These are phyloP conservation scores for Neoniphon sammara DNA, from an alignment of 2,797 vertebrate genomes.

Conservation along the genomic window DNA sequence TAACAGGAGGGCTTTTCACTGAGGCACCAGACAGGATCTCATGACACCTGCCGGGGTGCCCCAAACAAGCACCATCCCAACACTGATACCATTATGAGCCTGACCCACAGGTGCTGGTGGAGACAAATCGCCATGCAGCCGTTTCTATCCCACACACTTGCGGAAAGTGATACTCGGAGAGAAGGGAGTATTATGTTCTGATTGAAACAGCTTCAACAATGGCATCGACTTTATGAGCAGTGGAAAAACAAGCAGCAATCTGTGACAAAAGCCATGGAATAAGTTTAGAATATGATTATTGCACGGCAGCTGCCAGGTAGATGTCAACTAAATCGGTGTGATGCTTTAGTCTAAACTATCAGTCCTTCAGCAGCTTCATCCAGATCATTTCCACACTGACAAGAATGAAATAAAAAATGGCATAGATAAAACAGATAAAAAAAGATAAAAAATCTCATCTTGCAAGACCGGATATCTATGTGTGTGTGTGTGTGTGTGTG, in stretches of 20 bases:
- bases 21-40: too few relatives aligned
- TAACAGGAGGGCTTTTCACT: too few relatives aligned
- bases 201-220: conserved; percentile 27
- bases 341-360: too few relatives aligned
- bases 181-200: too few relatives aligned
- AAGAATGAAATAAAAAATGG: neutral
- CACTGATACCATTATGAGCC: neutral
- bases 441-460: too few relatives aligned
- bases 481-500: too few relatives aligned
- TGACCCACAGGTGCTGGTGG: conserved; percentile 6
- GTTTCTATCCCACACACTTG: neutral
- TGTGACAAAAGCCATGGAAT: conserved; percentile 31
- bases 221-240: conserved; percentile 9
- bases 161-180: conserved; percentile 12
- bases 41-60: too few relatives aligned
- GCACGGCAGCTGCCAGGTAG: too few relatives aligned
- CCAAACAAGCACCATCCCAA: neutral
- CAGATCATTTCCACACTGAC: conserved; percentile 22
- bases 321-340: too few relatives aligned
- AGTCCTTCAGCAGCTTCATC: conserved; percentile 36
- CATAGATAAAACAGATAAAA: too few relatives aligned
- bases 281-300: conserved; percentile 18
- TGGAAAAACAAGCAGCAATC: conserved; percentile 52
- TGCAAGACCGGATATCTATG: too few relatives aligned
- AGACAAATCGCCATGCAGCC: neutral